A percentile compares a stretch with the other conserved stretches of the same genome.
Evolutionary conservation across 92 coral and sea anemone genomes (phyloP).

Genomic region (Zoanthus gigantus): DNA sequence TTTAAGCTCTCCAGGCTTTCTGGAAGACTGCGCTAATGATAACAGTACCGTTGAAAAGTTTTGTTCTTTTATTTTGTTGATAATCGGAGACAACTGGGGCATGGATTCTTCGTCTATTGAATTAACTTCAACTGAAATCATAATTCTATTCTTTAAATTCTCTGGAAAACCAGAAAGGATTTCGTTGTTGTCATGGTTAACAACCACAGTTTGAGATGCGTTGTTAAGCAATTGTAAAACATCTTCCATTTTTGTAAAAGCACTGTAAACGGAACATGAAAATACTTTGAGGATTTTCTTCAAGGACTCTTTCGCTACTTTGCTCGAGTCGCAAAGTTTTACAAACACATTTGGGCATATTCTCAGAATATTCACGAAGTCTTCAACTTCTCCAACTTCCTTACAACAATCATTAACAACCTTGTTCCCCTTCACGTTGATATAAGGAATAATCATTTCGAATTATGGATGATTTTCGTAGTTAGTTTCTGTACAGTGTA

Average conservation of each 20-base stretch:
- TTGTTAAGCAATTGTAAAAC: conserved; percentile 41
- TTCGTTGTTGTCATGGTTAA: conserved; percentile 19
- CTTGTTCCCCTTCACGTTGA: conserved; percentile 37
- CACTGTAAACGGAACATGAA: conserved; percentile 33
- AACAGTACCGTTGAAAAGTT: not conserved
- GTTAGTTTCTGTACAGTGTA: too few species aligned
- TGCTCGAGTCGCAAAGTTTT: conserved; percentile 26
- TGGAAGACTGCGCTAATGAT: not conserved
- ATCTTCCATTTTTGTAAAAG: conserved; percentile 17
- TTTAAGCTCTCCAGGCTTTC: conserved; percentile 24
- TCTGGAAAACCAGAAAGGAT: conserved; percentile 7
- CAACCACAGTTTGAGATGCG: conserved; percentile 37
- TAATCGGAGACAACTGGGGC: not conserved
- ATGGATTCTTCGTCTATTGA: conserved; percentile 18
- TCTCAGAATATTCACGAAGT: conserved; percentile 9
- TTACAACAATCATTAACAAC: conserved; percentile 26
- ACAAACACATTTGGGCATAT: conserved; percentile 50
- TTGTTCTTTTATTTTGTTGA: conserved; percentile 27
- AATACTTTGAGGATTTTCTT: conserved; percentile 6
- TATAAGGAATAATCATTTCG: conserved; percentile 60
- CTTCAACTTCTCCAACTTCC: conserved; percentile 20
- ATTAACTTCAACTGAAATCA: not conserved
- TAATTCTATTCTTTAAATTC: conserved; percentile 11
- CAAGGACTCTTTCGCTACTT: conserved; percentile 36
- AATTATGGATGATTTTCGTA: not conserved